Conservation (phyloP, 2,797 vertebrate genomes). For the Serranus cabrilla region DNA sequence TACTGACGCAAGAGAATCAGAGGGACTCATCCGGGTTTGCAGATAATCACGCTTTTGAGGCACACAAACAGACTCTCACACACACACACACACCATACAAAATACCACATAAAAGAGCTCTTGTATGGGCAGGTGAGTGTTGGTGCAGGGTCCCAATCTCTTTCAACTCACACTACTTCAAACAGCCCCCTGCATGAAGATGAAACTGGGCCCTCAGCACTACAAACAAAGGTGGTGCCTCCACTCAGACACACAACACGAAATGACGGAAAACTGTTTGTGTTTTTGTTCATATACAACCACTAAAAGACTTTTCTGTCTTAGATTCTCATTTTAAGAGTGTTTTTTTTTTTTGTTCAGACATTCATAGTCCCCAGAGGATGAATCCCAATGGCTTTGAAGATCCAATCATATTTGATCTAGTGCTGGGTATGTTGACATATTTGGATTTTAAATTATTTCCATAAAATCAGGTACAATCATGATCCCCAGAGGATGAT, state of each 20-base stretch:
- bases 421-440: background rate
- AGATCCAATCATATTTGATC: background rate
- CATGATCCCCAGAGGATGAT: background rate
- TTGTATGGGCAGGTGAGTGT: conserved; percentile 80
- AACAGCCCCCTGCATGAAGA: conserved; percentile 78
- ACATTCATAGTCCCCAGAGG: background rate
- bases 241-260: conserved; percentile 27
- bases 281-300: background rate
- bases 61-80: conserved; percentile 26
- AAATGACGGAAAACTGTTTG: conserved; percentile 21
- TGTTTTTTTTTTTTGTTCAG: no score
- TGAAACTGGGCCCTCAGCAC: conserved; percentile 75
- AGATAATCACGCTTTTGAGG: conserved; percentile 56
- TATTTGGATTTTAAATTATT: no score
- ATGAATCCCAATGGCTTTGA: background rate
- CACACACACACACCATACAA: conserved; percentile 44
- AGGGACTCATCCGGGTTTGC: conserved; percentile 32
- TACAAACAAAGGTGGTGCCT: conserved; percentile 82
- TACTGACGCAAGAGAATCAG: conserved; percentile 44
- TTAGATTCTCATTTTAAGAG: no score
- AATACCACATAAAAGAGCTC: conserved; percentile 82
- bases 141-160: conserved; percentile 65
- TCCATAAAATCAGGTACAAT: background rate
- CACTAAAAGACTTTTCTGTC: background rate
- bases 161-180: conserved; percentile 84